Evolutionary conservation across 1,140 invertebrate genomes (phyloP).

Genomic region (Branchinecta lindahli): DNA sequence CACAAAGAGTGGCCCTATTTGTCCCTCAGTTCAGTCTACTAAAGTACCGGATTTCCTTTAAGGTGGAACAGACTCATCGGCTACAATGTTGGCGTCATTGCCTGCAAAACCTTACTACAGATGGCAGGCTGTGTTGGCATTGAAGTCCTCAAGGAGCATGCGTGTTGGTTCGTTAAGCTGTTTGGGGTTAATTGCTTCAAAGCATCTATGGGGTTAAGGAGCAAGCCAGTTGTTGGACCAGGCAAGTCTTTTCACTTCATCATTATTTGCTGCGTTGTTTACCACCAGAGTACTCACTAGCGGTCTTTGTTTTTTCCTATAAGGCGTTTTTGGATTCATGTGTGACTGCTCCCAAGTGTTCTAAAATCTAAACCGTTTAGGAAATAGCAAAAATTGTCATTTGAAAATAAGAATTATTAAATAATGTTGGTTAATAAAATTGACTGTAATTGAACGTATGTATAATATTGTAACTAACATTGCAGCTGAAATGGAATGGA

Average conservation of each 20-base stretch:
- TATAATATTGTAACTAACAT: no score
- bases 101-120: conserved; percentile 67
- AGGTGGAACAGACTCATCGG: conserved; percentile 81
- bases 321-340: no score
- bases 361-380: no score
- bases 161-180: conserved; percentile 80
- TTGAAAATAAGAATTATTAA: no score
- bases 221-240: conserved; percentile 12
- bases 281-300: background rate
- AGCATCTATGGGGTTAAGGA: conserved; percentile 38
- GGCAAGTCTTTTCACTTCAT: background rate
- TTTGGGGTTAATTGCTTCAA: conserved; percentile 71
- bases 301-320: background rate
- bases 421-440: no score
- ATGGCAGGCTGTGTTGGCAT: conserved; percentile 78
- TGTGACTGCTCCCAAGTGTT: no score
- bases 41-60: no score
- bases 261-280: background rate
- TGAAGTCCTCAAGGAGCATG: conserved; percentile 41
- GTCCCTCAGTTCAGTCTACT: no score
- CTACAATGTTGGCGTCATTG: conserved; percentile 78
- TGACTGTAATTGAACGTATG: no score
- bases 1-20: no score
- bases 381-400: no score
- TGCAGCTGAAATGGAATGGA: no score